Evolutionary conservation across 2,113 vertebrate genomes (phyloP).

Genomic region (Ancistrus triradiatus): DNA sequence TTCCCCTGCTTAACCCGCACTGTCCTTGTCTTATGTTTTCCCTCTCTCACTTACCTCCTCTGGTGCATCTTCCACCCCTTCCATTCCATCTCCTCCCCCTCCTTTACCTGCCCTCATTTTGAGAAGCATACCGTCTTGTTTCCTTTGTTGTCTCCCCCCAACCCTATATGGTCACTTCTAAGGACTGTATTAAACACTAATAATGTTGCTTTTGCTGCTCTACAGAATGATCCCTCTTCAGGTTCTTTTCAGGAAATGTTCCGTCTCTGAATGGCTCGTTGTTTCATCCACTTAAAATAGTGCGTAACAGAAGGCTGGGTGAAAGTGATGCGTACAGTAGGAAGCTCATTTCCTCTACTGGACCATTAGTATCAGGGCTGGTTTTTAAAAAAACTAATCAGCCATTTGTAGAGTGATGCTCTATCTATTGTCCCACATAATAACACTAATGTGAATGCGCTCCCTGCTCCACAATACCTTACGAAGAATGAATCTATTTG

Average conservation of each 20-base stretch:
- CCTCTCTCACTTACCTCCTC: neutral
- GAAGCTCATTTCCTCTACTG: slow-evolving; percentile 28
- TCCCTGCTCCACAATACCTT: too few species aligned
- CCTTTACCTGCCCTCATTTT: slow-evolving; percentile 13
- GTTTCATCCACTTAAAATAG: slow-evolving; percentile 42
- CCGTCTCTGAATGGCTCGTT: slow-evolving; percentile 33
- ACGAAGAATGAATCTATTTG: too few species aligned
- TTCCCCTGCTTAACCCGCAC: neutral
- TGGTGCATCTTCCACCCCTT: neutral
- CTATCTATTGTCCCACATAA: neutral
- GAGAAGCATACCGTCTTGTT: neutral
- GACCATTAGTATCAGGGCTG: slow-evolving; percentile 19
- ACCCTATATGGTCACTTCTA: slow-evolving; percentile 16
- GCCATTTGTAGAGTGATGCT: slow-evolving; percentile 11
- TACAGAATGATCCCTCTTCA: slow-evolving; percentile 17
- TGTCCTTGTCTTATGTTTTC: neutral
- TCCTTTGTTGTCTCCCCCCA: slow-evolving; percentile 23
- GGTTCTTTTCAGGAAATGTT: slow-evolving; percentile 24
- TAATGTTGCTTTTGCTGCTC: slow-evolving; percentile 25
- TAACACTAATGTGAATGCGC: neutral
- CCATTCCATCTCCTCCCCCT: neutral
- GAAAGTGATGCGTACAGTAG: slow-evolving; percentile 26
- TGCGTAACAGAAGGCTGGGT: slow-evolving; percentile 33
- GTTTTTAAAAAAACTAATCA: slow-evolving; percentile 32
- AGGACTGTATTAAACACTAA: slow-evolving; percentile 14